phyloP scores from a whole-genome alignment of 2,888 invertebrate genomes.

The Pseudanteris insignis region DNA sequence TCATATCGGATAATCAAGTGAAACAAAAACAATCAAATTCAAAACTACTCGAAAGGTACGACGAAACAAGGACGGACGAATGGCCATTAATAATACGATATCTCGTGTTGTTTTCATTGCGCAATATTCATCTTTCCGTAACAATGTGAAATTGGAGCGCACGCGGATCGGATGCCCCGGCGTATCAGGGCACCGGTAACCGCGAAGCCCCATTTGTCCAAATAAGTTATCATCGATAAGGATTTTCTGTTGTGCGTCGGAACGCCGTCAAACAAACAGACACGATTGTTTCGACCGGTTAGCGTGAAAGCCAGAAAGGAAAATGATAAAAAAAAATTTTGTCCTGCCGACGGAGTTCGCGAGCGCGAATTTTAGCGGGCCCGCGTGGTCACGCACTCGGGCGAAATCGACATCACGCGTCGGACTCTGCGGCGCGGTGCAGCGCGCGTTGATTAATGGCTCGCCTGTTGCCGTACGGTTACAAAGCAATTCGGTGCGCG shows the following conservation, averaged over 20 bases:
- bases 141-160: no score
- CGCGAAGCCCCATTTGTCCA: constrained; percentile 25
- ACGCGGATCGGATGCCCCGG: neutral
- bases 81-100: no score
- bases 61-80: no score
- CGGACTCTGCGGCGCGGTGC: constrained; percentile 54
- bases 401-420: constrained; percentile 62
- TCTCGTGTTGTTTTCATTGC: no score
- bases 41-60: no score
- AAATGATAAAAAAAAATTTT: no score
- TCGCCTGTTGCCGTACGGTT: constrained; percentile 66
- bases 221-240: constrained; percentile 22
- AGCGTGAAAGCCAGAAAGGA: constrained; percentile 8
- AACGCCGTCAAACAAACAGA: constrained; percentile 17
- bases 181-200: neutral
- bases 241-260: constrained; percentile 2
- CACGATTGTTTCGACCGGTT: constrained; percentile 20
- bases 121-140: neutral
- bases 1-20: no score
- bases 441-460: constrained; percentile 66
- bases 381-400: constrained; percentile 49
- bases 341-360: no score
- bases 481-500: constrained; percentile 65
- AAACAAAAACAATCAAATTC: no score
- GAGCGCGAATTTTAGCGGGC: constrained; percentile 17